Percentiles rank a stretch among this genome's conserved stretches.
Conservation (phyloP, 2,797 vertebrate species). For the Sebastiscus tertius region DNA sequence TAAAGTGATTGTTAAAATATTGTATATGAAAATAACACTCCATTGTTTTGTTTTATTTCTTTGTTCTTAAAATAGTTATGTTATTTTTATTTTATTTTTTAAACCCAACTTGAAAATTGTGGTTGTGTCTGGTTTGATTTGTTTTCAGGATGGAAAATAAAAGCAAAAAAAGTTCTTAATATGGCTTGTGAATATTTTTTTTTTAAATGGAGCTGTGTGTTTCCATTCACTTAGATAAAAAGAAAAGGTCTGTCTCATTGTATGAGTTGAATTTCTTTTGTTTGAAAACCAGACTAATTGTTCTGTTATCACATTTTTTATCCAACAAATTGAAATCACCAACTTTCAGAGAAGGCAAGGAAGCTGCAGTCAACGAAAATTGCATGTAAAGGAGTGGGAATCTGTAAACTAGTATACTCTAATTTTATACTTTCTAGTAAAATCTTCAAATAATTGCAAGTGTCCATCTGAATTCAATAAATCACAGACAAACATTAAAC, state of each 20-base stretch:
- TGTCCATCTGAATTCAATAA: background rate
- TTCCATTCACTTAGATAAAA: background rate
- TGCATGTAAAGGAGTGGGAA: background rate
- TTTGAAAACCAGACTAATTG: background rate
- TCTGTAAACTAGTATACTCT: background rate
- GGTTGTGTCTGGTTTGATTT: conserved; percentile 8
- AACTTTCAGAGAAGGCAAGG: background rate
- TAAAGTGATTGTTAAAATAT: conserved; percentile 3
- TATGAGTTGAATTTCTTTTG: background rate
- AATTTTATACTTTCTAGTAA: background rate
- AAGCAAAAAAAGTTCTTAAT: conserved; percentile 1
- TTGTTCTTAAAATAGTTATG: conserved; percentile 26
- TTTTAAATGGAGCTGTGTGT: background rate
- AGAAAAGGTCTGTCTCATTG: background rate
- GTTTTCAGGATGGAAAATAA: conserved; percentile 49
- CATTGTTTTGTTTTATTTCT: conserved; percentile 18
- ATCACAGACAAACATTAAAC: background rate
- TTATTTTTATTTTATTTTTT: background rate
- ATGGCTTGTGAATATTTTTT: background rate
- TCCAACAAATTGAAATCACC: background rate
- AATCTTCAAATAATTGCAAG: background rate
- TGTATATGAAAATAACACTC: conserved; percentile 45
- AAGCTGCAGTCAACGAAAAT: background rate
- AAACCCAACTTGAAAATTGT: conserved; percentile 34
- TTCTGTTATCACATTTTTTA: background rate